Conservation (phyloP, 2,888 invertebrate genomes). For the Philereme vetulata region DNA sequence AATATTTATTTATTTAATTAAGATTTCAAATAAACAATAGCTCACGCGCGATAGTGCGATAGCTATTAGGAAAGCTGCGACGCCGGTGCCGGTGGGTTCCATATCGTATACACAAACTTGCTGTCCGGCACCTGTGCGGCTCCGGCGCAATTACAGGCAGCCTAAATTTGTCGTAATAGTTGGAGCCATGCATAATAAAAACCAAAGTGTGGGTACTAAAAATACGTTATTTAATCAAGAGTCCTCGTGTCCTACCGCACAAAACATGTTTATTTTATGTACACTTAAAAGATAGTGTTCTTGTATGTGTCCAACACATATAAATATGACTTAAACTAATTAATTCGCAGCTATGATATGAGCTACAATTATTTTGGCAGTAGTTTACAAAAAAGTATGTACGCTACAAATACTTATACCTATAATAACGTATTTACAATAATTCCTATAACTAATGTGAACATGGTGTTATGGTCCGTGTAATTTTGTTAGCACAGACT, state of each 20-base stretch:
- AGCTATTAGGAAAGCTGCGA: too few relatives aligned
- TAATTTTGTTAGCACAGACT: constrained; percentile 72
- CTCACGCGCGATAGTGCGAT: too few relatives aligned
- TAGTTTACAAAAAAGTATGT: constrained; percentile 12
- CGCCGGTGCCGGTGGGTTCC: too few relatives aligned
- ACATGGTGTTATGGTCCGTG: constrained; percentile 65
- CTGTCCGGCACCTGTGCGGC: too few relatives aligned
- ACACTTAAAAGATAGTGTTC: constrained; percentile 28
- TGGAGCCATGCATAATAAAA: not conserved
- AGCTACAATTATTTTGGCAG: not conserved
- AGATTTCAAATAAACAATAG: too few relatives aligned
- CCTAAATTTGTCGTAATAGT: too few relatives aligned
- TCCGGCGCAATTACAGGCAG: too few relatives aligned
- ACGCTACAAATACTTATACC: constrained; percentile 10
- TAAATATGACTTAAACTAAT: constrained; percentile 33
- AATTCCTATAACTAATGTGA: constrained; percentile 7
- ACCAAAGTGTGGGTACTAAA: constrained; percentile 14
- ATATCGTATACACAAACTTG: too few relatives aligned
- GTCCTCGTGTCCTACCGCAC: constrained; percentile 45
- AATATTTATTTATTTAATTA: too few relatives aligned
- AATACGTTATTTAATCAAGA: constrained; percentile 29
- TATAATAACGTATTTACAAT: constrained; percentile 20
- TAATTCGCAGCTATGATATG: constrained; percentile 27
- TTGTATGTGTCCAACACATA: constrained; percentile 58
- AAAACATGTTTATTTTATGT: constrained; percentile 28